Evolutionary conservation across 1,140 invertebrate species (phyloP).

Genomic region (Delia radicum): DNA sequence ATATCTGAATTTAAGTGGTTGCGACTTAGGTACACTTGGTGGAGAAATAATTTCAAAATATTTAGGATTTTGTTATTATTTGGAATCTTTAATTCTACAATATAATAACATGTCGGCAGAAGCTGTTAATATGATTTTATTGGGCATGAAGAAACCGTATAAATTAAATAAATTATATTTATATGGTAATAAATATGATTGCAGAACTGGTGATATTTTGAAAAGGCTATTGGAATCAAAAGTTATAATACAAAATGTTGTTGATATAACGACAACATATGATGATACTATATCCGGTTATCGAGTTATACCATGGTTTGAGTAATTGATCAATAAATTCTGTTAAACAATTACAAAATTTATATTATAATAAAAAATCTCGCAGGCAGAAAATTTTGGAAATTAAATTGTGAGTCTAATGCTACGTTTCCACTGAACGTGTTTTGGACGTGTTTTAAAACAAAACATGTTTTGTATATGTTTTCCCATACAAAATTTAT

Average conservation of each 20-base stretch:
- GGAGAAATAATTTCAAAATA: constrained; percentile 40
- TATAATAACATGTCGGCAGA: constrained; percentile 35
- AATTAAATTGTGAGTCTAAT: too few relatives aligned
- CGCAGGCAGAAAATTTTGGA: too few relatives aligned
- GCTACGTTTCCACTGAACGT: too few relatives aligned
- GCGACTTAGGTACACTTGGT: constrained; percentile 41
- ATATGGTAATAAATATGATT: constrained; percentile 39
- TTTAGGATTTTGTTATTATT: constrained; percentile 32
- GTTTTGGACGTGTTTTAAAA: too few relatives aligned
- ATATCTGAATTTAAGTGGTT: constrained; percentile 39
- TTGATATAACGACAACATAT: constrained; percentile 40
- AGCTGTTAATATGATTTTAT: constrained; percentile 36
- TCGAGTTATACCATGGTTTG: constrained; percentile 37
- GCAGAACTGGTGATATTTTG: constrained; percentile 35
- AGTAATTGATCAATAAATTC: too few relatives aligned
- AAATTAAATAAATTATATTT: constrained; percentile 33
- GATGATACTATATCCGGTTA: constrained; percentile 36
- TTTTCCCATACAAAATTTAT: too few relatives aligned
- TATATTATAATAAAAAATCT: too few relatives aligned
- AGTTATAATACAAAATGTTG: constrained; percentile 34
- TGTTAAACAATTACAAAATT: too few relatives aligned
- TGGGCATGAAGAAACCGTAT: constrained; percentile 38
- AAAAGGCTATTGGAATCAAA: constrained; percentile 37
- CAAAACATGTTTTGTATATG: too few relatives aligned
- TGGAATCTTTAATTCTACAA: constrained; percentile 35